These are phyloP conservation scores for Clarias gariepinus DNA, from an alignment of 2,113 vertebrate genomes.

Conservation along the genomic window DNA sequence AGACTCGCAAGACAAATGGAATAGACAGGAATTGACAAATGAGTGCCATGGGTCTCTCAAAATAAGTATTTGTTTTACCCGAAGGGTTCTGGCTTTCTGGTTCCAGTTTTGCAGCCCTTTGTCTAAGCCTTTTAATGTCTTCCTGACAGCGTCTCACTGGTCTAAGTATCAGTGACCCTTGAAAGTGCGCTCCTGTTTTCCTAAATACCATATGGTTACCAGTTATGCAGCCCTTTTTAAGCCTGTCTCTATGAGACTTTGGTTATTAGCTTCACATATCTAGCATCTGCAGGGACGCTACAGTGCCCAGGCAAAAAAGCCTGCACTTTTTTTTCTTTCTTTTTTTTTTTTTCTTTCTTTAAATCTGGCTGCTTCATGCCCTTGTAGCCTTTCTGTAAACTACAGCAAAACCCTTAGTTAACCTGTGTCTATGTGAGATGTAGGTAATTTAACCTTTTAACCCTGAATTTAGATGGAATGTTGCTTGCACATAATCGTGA, in stretches of 20 bases:
- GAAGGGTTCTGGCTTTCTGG: neutral
- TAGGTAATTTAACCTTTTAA: neutral
- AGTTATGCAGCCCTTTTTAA: neutral
- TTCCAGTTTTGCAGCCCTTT: constrained; percentile 5
- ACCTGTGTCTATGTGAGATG: neutral
- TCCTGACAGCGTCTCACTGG: neutral
- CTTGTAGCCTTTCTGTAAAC: neutral
- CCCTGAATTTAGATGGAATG: neutral
- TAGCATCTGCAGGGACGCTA: neutral
- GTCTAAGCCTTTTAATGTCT: constrained; percentile 12
- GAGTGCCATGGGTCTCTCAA: neutral
- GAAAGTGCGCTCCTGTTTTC: constrained; percentile 23
- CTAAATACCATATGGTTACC: constrained; percentile 17
- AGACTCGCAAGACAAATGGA: neutral
- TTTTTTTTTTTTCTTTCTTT: neutral
- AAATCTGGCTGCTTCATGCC: neutral
- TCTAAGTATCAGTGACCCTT: neutral
- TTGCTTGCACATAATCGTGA: neutral
- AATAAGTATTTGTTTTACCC: constrained; percentile 17
- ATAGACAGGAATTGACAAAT: neutral
- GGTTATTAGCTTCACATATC: neutral
- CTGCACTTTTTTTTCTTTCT: neutral
- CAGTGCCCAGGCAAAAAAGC: neutral
- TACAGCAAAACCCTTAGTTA: neutral
- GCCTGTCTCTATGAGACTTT: constrained; percentile 15